Base-by-base conservation (phyloP, 1,140 invertebrate genomes). In the Chironomus tepperi region DNA sequence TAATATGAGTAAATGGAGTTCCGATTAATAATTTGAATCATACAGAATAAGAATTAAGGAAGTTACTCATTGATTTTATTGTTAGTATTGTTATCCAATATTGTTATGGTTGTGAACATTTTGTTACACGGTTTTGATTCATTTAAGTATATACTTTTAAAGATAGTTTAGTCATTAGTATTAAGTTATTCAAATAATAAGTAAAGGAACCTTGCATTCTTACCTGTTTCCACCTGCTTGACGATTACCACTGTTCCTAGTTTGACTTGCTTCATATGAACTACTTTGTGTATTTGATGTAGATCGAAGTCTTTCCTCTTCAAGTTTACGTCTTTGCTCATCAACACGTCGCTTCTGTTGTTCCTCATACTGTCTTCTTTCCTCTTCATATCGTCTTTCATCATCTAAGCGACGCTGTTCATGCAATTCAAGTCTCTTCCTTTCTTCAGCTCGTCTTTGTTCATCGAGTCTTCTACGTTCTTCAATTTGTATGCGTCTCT, bases 101-200 rank as follows among this genome's bases (percentile, higher is more conserved):
- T 57, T 15, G 10, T 57, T 57, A 57, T n/a, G 47, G n/a, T 57
- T 57, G 47, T 57, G 12, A 57, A n/a, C 47, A 57, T 57, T 57
- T 57, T 57, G n/a, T 57, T 15, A 57, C 47, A 57, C n/a, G 47
- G 47, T 57, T 57, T 57, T 57, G n/a, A n/a, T 57, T 57, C 47
- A 57, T 57, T 57, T 34, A 34, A 34, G 5, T 34, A 34, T 2
- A 34, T 1, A 15, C 47, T 57, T 57, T 57, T 57, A 57, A 57
- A 57, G n/a, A 15, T 34, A 57, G 12, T 57, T 57, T 12, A 12
- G 43, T 57, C 5, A 34, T 34, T 57, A 57, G 47, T 57, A 5
- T 12, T 47, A 43, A 43, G 42, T 47, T 6, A 67, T 67, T 70
- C 6, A 70, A 70, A 57, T 12, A 57, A 21, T 19, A 3, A 7